Conservation (phyloP, 1,140 invertebrate species). For the Drosophila bifasciata region DNA sequence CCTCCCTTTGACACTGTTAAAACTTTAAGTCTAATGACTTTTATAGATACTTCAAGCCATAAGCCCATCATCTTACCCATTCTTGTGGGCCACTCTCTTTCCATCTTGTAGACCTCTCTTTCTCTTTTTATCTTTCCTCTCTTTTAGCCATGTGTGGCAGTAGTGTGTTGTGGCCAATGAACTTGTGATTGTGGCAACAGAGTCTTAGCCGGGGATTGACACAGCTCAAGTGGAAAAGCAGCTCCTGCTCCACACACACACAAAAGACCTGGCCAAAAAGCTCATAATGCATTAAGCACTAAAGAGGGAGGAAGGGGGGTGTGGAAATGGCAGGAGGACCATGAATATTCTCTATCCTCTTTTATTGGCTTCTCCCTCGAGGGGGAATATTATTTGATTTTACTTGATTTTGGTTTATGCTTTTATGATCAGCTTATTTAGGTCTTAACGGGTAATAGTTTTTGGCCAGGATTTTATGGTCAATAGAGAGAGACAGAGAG, state of each 20-base stretch:
- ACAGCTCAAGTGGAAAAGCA: conserved; percentile 53
- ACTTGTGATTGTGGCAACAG: conserved; percentile 58
- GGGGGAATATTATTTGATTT: conserved; percentile 17
- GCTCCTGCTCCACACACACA: conserved; percentile 14
- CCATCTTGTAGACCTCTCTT: no score
- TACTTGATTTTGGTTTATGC: conserved; percentile 15
- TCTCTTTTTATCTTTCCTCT: conserved; percentile 1
- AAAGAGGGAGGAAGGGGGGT: no score
- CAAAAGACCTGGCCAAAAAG: conserved; percentile 55
- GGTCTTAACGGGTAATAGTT: conserved; percentile 14
- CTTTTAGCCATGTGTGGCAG: conserved; percentile 16
- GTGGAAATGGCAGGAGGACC: conserved; percentile 10
- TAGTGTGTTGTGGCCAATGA: conserved; percentile 54
- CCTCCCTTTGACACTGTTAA: conserved; percentile 23
- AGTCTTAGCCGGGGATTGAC: conserved; percentile 54
- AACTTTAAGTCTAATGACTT: conserved; percentile 75
- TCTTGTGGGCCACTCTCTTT: neutral
- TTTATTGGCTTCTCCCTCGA: conserved; percentile 39
- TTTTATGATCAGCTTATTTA: conserved; percentile 38
- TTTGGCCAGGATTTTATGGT: neutral
- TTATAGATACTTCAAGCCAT: conserved; percentile 58
- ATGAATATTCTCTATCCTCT: conserved; percentile 34
- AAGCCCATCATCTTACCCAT: conserved; percentile 3
- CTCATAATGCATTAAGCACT: conserved; percentile 49
- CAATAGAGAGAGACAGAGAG: neutral